A percentile compares a stretch with the other conserved stretches of the same genome.
These are phyloP conservation scores for Petromus typicus DNA, from an alignment of 2,113 vertebrate genomes.

Conservation along the genomic window DNA sequence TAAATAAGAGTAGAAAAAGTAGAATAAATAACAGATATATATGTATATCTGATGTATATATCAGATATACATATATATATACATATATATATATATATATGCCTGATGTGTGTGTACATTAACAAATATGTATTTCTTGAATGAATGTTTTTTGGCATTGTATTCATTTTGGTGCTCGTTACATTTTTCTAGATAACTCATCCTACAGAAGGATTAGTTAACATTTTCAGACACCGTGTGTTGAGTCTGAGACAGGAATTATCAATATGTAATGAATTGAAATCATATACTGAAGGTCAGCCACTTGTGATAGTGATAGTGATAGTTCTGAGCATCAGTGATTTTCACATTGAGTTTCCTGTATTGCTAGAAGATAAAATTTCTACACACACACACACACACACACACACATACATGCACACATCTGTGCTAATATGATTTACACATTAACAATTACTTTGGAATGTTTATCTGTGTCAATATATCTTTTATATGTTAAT, in stretches of 20 bases:
- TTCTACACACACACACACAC: not conserved
- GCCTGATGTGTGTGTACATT: too few relatives aligned
- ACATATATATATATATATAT: not conserved
- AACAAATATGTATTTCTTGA: not conserved
- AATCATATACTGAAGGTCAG: not conserved
- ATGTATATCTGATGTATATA: too few relatives aligned
- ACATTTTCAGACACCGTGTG: not conserved
- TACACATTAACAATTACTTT: not conserved
- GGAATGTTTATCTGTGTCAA: not conserved
- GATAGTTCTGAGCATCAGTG: not conserved
- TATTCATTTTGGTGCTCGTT: not conserved
- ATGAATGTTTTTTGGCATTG: not conserved
- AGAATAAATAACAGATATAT: not conserved
- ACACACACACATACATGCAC: too few relatives aligned
- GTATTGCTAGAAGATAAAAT: not conserved
- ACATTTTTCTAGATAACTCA: not conserved
- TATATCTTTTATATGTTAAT: not conserved
- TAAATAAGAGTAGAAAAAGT: not conserved
- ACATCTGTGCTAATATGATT: not conserved
- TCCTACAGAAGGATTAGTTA: not conserved
- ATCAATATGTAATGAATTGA: not conserved
- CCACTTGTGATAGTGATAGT: not conserved
- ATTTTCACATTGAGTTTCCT: not conserved
- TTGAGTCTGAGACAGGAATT: not conserved
- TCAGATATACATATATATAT: not conserved